Base-by-base conservation (phyloP, 2,797 vertebrate genomes). In the Tenualosa ilisha region DNA sequence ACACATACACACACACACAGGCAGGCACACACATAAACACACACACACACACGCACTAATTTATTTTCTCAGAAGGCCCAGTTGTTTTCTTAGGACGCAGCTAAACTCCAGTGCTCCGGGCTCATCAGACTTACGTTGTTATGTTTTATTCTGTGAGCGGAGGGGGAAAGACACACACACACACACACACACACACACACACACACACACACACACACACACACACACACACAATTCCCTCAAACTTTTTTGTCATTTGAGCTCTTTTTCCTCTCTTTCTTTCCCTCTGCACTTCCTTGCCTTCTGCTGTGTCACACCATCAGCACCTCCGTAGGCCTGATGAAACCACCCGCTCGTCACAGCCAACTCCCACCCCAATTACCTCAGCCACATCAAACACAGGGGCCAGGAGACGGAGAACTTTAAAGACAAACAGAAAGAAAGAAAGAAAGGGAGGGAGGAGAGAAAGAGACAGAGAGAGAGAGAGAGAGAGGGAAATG, bases 301-400 rank as follows among this genome's bases (percentile, higher is more conserved):
- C 3, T 43, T 79, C 72, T 7, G 37, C 72, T 79, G 6, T 79
- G 72, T 79, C 72, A 43, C 84, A 85, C 92, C 91, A 92, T 17
- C 63, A 3, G 49, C 89, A 88, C 88, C 89, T 89, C 88, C 68
- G 59, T 22, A 85, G 91, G 91, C 91, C 89, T 87, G 86, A 82
- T 88, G 63, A 6, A 88, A 46, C 87, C 86, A 63, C 84, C 86
- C 5, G 22, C n/a, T 63, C 31, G 54, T 81, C 87, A 84, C 81
- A 40, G 86, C 91, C 90, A 90, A 37, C 84, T 59, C 50, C 84
- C 54, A 75, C 53, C 17, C 81, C 85, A 37, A 20, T 31, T 81
- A 26, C 46, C 87, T 51, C 37, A 0, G 90, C 88, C 88, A 91
- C 89, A 88, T 90, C 86, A 89, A 89, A 91, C 61, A 46, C 13